These are phyloP conservation scores for Teleopsis dalmanni DNA, from an alignment of 1,140 invertebrate genomes.

Conservation along the genomic window DNA sequence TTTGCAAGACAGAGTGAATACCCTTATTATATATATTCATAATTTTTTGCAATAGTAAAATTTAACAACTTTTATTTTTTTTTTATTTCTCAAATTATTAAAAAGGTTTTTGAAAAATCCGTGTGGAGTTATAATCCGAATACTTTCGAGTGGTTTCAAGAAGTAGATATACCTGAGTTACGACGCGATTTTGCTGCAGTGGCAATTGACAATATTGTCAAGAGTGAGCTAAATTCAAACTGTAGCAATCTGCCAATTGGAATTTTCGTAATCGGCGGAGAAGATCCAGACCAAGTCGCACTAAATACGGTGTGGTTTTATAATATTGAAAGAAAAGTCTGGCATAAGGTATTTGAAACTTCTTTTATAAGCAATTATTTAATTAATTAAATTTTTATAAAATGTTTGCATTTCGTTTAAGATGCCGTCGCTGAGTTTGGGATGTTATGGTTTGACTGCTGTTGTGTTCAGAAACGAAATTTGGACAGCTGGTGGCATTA, in stretches of 20 bases:
- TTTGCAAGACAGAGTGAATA: no score
- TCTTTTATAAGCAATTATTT: neutral
- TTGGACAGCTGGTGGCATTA: conserved; percentile 14
- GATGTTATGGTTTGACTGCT: conserved; percentile 14
- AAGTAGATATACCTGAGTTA: conserved; percentile 7
- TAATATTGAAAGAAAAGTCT: conserved; percentile 8
- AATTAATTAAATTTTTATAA: neutral
- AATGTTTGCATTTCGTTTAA: neutral
- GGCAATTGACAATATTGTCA: conserved; percentile 1
- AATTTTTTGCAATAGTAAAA: neutral
- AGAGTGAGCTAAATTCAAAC: neutral
- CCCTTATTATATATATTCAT: neutral
- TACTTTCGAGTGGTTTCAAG: conserved; percentile 8
- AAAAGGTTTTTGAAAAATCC: conserved; percentile 12
- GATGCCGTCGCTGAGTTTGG: conserved; percentile 11
- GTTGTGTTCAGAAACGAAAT: conserved; percentile 14
- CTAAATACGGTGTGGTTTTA: conserved; percentile 11
- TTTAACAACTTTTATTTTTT: neutral
- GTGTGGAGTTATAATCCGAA: conserved; percentile 12
- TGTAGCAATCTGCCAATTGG: conserved; percentile 2
- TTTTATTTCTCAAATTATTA: neutral
- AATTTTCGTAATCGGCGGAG: conserved; percentile 12
- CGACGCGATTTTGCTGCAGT: conserved; percentile 11
- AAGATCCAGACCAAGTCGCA: conserved; percentile 4
- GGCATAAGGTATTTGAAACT: conserved; percentile 7